Percentiles rank a stretch among this genome's conserved stretches.
Conservation (phyloP, 2,888 invertebrate genomes). For the Plagiodera versicolora region DNA sequence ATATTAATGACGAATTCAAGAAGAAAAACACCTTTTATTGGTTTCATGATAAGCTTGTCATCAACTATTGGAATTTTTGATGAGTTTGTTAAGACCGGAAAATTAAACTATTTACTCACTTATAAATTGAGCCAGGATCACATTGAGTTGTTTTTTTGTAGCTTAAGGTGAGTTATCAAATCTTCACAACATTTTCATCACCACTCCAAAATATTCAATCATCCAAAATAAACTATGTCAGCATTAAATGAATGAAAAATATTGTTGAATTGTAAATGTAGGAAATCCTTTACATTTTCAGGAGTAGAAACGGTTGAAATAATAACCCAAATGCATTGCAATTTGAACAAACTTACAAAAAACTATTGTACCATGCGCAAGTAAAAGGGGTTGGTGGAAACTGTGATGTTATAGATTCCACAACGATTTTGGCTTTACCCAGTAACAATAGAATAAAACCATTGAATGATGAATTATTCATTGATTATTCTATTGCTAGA, state of each 20-base stretch:
- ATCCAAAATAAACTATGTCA: neutral
- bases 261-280: neutral
- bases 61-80: slow-evolving; percentile 15
- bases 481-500: slow-evolving; percentile 6
- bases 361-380: slow-evolving; percentile 8
- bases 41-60: slow-evolving; percentile 10
- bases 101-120: slow-evolving; percentile 25
- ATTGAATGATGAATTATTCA: neutral
- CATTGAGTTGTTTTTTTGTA: slow-evolving; percentile 33
- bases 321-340: slow-evolving; percentile 7
- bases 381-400: slow-evolving; percentile 4
- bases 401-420: neutral
- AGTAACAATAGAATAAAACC: neutral
- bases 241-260: neutral
- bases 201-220: neutral
- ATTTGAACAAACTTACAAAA: slow-evolving; percentile 3
- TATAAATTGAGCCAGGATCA: slow-evolving; percentile 36
- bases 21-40: slow-evolving; percentile 14
- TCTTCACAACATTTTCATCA: neutral
- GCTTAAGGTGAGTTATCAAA: slow-evolving; percentile 5
- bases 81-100: slow-evolving; percentile 6
- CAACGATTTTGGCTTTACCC: neutral
- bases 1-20: neutral
- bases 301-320: slow-evolving; percentile 7
- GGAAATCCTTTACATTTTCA: neutral